Evolutionary conservation across 2,888 invertebrate genomes (phyloP).

Genomic region (Macrosiphum euphorbiae): DNA sequence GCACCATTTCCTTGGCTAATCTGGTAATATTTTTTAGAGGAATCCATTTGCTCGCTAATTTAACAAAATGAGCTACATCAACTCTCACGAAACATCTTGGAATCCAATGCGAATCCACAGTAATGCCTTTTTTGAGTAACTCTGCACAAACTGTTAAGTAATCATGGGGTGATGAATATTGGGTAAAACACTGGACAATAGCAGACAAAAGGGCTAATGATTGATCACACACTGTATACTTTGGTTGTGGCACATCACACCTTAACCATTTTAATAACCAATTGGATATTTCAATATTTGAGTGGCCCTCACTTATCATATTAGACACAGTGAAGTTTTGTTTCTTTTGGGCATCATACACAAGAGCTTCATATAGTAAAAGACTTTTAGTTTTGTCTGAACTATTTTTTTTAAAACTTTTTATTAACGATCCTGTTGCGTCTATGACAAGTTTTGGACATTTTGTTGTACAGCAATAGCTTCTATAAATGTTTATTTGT

Average conservation of each 20-base stretch:
- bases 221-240: background rate
- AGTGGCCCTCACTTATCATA: conserved; percentile 8
- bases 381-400: background rate
- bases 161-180: conserved; percentile 35
- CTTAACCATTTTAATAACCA: conserved; percentile 17
- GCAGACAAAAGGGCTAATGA: background rate
- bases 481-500: background rate
- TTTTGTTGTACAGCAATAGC: background rate
- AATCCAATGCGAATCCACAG: background rate
- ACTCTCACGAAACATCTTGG: conserved; percentile 4
- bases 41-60: background rate
- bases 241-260: background rate
- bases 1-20: background rate
- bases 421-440: background rate
- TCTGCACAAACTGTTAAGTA: background rate
- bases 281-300: conserved; percentile 6
- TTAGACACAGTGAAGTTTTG: background rate
- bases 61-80: conserved; percentile 13
- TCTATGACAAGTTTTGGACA: background rate
- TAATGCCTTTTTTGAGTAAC: background rate
- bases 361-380: background rate
- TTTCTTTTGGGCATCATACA: background rate
- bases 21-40: background rate
- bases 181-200: background rate
- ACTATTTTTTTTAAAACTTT: background rate